Evolutionary conservation across 1,140 invertebrate species (phyloP).

Genomic region (Pogonus chalceus): DNA sequence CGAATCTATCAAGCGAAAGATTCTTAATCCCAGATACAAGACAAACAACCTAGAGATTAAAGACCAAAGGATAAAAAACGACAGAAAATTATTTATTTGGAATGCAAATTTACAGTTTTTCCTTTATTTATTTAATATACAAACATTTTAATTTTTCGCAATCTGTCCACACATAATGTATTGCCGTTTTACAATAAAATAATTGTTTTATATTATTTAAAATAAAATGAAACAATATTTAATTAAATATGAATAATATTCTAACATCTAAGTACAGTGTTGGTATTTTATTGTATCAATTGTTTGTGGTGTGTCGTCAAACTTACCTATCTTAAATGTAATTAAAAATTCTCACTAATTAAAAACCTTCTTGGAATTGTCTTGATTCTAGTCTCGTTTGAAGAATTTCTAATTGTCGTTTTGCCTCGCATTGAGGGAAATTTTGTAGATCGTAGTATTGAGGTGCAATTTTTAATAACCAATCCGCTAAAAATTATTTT

Average conservation of each 20-base stretch:
- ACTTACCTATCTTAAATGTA: not conserved
- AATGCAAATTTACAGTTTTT: slow-evolving; percentile 6
- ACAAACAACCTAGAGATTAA: not conserved
- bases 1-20: not conserved
- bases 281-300: not conserved
- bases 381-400: slow-evolving; percentile 75
- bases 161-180: not conserved
- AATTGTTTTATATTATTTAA: not conserved
- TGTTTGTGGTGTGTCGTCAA: no score
- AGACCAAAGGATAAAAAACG: no score
- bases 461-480: slow-evolving; percentile 90
- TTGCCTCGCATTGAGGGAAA: slow-evolving; percentile 96
- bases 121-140: not conserved
- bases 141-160: no score
- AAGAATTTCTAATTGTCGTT: slow-evolving; percentile 79
- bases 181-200: not conserved
- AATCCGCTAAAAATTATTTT: slow-evolving; percentile 60
- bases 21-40: not conserved
- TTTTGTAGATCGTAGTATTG: slow-evolving; percentile 98
- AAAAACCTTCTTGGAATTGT: slow-evolving; percentile 80
- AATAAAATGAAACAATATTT: not conserved
- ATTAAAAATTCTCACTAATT: slow-evolving; percentile 24
- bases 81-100: slow-evolving; percentile 6
- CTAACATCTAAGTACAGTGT: no score
- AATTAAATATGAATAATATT: no score